Evolutionary conservation across 2,113 vertebrate genomes (phyloP).

Genomic region (Amphiprion ocellaris): DNA sequence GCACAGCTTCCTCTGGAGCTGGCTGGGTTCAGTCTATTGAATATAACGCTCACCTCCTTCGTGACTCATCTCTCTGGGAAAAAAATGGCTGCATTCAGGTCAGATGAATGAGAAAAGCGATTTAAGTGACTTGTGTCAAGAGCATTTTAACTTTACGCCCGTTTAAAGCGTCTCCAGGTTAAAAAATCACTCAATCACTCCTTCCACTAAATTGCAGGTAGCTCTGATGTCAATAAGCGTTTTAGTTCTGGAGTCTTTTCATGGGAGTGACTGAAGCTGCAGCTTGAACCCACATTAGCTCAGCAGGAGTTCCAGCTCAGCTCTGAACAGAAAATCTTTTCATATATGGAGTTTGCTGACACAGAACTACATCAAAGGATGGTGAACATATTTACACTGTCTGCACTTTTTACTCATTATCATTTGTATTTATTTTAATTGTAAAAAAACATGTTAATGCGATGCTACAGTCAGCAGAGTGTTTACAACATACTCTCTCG

Average conservation of each 20-base stretch:
- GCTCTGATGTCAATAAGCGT: slow-evolving; percentile 41
- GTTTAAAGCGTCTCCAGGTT: too few species aligned
- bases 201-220: slow-evolving; percentile 16
- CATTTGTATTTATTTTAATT: too few species aligned
- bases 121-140: not conserved
- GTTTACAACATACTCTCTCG: too few species aligned
- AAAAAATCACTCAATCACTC: not conserved
- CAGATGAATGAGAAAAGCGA: slow-evolving; percentile 21
- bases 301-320: slow-evolving; percentile 31
- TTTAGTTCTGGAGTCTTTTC: slow-evolving; percentile 33
- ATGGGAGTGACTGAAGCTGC: slow-evolving; percentile 31
- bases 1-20: slow-evolving; percentile 33
- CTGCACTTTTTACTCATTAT: slow-evolving; percentile 5
- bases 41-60: slow-evolving; percentile 33
- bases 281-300: slow-evolving; percentile 40
- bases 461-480: too few species aligned
- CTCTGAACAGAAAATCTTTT: slow-evolving; percentile 18
- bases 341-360: not conserved
- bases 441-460: too few species aligned
- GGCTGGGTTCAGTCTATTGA: slow-evolving; percentile 39
- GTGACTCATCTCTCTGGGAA: slow-evolving; percentile 57
- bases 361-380: slow-evolving; percentile 3
- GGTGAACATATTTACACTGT: not conserved
- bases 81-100: slow-evolving; percentile 33
- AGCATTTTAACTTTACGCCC: too few species aligned